Conservation (phyloP, 2,797 vertebrate species). For the Danio albolineatus region DNA sequence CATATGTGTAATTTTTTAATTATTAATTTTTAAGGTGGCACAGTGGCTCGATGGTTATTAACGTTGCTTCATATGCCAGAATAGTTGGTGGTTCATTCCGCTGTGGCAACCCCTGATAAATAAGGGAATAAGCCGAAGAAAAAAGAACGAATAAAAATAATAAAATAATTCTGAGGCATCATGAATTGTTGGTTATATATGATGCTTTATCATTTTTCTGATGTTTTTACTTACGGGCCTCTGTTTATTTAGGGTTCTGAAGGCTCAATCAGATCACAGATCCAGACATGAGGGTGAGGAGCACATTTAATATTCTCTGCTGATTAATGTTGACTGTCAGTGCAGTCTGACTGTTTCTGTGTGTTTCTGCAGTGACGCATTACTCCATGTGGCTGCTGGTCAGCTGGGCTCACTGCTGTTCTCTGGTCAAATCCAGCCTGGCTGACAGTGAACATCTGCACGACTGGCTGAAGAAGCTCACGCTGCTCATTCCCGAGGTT, state of each 20-base stretch:
- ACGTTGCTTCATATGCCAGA: too few species aligned
- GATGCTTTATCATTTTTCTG: background rate
- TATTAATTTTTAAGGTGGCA: too few species aligned
- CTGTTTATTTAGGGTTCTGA: slow-evolving; percentile 84
- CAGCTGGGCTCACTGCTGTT: slow-evolving; percentile 98
- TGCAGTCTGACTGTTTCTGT: background rate
- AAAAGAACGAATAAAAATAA: too few species aligned
- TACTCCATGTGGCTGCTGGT: slow-evolving; percentile 99
- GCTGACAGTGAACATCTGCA: slow-evolving; percentile 96
- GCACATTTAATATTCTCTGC: slow-evolving; percentile 34
- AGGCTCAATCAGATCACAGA: slow-evolving; percentile 96
- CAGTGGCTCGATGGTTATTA: too few species aligned
- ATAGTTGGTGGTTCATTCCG: too few species aligned
- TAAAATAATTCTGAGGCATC: too few species aligned
- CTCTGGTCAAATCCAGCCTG: slow-evolving; percentile 95
- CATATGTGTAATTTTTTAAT: too few species aligned
- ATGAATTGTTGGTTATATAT: too few species aligned
- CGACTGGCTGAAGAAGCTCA: slow-evolving; percentile 97
- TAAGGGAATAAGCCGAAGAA: too few species aligned
- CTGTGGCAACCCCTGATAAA: too few species aligned
- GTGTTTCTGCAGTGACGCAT: slow-evolving; percentile 78
- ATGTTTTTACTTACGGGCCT: background rate
- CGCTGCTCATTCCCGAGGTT: slow-evolving; percentile 97
- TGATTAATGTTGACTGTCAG: background rate
- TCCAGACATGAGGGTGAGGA: slow-evolving; percentile 94